A percentile compares a stretch with the other conserved stretches of the same genome.
Conservation (phyloP, 2,888 invertebrate species). For the Cotesia congregata region DNA sequence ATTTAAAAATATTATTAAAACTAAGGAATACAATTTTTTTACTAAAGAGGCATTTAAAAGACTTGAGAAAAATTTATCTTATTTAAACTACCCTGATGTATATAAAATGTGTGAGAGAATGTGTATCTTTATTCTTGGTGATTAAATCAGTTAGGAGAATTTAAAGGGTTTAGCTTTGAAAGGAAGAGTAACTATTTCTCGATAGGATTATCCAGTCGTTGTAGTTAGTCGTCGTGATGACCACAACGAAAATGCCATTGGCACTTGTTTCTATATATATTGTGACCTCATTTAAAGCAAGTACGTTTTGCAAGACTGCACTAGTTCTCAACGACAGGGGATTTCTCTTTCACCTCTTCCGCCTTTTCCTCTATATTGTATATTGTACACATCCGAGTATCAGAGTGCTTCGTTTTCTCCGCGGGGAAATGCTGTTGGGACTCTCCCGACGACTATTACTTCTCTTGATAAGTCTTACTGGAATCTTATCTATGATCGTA, state of each 20-base stretch:
- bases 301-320: conserved; percentile 23
- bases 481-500: conserved; percentile 32
- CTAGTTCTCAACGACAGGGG: conserved; percentile 10
- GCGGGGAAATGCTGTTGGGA: conserved; percentile 5
- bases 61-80: no score
- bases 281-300: conserved; percentile 39
- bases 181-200: conserved; percentile 58
- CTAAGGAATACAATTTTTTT: no score
- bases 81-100: no score
- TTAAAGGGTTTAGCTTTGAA: conserved; percentile 62
- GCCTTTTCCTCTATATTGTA: background rate
- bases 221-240: conserved; percentile 25
- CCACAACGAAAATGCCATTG: conserved; percentile 37
- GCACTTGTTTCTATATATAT: conserved; percentile 33
- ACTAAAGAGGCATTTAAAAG: no score
- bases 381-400: conserved; percentile 5
- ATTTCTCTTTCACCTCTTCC: background rate
- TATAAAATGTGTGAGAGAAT: no score
- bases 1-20: no score
- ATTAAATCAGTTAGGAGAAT: background rate
- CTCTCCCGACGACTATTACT: conserved; percentile 26
- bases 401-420: conserved; percentile 25
- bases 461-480: conserved; percentile 26
- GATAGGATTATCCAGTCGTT: conserved; percentile 46
- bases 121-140: background rate